phyloP scores from a whole-genome alignment of 2,888 invertebrate species.

The Aphodius sticticus region DNA sequence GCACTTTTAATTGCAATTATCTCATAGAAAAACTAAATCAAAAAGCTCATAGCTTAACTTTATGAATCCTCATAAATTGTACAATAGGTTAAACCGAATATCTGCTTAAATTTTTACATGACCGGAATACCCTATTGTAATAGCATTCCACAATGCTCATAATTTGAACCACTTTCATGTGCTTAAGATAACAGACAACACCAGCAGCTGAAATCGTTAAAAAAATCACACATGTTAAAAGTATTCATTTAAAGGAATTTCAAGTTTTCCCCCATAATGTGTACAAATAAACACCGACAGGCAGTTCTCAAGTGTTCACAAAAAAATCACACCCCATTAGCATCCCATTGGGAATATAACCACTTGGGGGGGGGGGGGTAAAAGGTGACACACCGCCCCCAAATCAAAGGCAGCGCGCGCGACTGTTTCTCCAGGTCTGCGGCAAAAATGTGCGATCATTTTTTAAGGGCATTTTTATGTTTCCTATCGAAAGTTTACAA shows the following conservation, averaged over 20 bases:
- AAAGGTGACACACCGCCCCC: neutral
- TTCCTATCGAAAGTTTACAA: neutral
- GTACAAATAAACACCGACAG: neutral
- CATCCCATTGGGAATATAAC: neutral
- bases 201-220: too few species aligned
- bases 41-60: too few species aligned
- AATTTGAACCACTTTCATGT: too few species aligned
- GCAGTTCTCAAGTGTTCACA: neutral
- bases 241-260: slow-evolving; percentile 15
- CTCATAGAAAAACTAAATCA: too few species aligned
- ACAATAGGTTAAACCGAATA: too few species aligned
- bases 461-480: slow-evolving; percentile 25
- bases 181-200: too few species aligned
- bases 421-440: neutral
- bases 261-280: neutral
- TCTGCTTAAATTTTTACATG: too few species aligned
- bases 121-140: too few species aligned
- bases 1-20: too few species aligned
- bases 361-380: neutral
- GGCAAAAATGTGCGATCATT: neutral
- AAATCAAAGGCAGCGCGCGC: neutral
- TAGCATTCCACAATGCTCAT: too few species aligned
- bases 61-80: too few species aligned
- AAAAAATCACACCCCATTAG: slow-evolving; percentile 19
- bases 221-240: neutral